These are phyloP conservation scores for Apamea epomidion DNA, from an alignment of 2,888 invertebrate species.

Conservation along the genomic window DNA sequence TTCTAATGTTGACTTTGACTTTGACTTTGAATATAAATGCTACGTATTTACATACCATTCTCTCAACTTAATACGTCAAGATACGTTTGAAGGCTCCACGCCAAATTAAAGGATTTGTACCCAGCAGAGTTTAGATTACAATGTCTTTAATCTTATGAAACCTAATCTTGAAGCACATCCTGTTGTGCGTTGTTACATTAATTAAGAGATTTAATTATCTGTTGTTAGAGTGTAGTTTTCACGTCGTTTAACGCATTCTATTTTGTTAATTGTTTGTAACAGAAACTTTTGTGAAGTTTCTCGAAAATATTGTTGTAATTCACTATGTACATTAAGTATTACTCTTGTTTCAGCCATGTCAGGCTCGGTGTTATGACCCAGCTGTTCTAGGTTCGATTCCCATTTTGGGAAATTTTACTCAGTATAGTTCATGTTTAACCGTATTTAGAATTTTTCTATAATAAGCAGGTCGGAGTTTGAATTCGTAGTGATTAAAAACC, in stretches of 20 bases:
- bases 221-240: conserved; percentile 45
- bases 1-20: too few species aligned
- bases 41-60: conserved; percentile 21
- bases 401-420: background rate
- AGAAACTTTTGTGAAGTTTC: background rate
- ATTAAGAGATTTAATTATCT: conserved; percentile 62
- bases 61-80: conserved; percentile 31
- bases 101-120: conserved; percentile 58
- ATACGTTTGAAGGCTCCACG: conserved; percentile 44
- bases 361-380: too few species aligned
- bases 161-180: conserved; percentile 48
- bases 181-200: conserved; percentile 52
- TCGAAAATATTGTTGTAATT: background rate
- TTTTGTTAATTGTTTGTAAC: conserved; percentile 2
- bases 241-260: background rate
- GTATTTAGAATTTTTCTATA: too few species aligned
- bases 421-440: too few species aligned
- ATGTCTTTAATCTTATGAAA: conserved; percentile 53
- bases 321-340: background rate
- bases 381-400: background rate
- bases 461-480: too few species aligned
- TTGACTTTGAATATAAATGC: conserved; percentile 4
- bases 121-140: conserved; percentile 58
- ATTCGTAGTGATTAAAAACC: background rate
- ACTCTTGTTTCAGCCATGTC: background rate